These are phyloP conservation scores for Lasioglossum villosulum DNA, from an alignment of 2,888 invertebrate genomes.

Conservation along the genomic window DNA sequence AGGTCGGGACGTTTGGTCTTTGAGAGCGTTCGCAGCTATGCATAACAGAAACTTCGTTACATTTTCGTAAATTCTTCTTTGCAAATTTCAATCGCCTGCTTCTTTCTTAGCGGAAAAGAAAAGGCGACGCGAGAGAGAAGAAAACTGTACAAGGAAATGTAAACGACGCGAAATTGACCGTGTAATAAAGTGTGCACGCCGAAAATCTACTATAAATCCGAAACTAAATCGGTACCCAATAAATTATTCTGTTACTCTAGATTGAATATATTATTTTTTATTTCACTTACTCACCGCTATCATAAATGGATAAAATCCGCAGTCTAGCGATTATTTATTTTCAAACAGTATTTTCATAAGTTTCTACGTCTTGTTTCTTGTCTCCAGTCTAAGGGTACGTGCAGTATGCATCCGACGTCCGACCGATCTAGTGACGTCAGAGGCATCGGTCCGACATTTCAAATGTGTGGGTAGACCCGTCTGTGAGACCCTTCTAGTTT, in stretches of 20 bases:
- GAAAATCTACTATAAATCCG: background rate
- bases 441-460: no score
- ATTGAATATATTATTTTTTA: background rate
- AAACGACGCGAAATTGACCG: background rate
- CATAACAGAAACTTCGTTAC: conserved; percentile 14
- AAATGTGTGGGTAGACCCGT: no score
- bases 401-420: no score
- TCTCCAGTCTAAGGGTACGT: no score
- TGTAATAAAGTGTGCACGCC: no score
- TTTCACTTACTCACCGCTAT: background rate
- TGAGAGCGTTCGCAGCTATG: conserved; percentile 7
- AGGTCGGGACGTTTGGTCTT: conserved; percentile 24
- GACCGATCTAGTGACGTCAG: no score
- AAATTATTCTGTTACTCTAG: background rate
- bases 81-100: background rate
- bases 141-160: background rate
- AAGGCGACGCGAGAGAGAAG: background rate
- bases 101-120: background rate
- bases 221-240: background rate
- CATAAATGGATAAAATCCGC: background rate
- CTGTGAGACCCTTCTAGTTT: no score
- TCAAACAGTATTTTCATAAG: background rate
- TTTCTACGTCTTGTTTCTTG: background rate
- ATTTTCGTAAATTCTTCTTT: background rate
- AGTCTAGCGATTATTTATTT: background rate